Evolutionary conservation across 1,140 invertebrate species (phyloP).

Genomic region (Macrocentrus cingulum): DNA sequence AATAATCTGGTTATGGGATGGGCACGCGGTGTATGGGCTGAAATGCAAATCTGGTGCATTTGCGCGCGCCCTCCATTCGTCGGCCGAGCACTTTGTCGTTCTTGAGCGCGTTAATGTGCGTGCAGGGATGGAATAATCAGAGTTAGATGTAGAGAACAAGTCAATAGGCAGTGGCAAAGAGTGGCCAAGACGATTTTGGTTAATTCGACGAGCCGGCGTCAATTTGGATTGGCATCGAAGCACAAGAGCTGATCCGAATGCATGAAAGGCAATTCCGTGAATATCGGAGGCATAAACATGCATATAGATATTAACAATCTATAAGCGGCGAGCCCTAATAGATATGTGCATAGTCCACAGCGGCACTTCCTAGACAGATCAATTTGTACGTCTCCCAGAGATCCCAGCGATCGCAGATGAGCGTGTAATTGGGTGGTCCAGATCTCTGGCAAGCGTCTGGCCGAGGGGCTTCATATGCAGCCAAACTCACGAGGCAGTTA

Average conservation of each 20-base stretch:
- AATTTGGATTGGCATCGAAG: neutral
- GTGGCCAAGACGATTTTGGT: too few species aligned
- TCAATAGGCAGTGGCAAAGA: too few species aligned
- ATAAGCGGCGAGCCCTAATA: neutral
- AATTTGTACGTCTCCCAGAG: slow-evolving; percentile 51
- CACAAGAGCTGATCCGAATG: neutral
- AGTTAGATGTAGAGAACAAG: too few species aligned
- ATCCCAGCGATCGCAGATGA: slow-evolving; percentile 48
- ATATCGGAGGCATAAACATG: slow-evolving; percentile 3
- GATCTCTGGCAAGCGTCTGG: slow-evolving; percentile 33
- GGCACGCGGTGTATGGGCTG: too few species aligned
- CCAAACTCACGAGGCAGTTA: neutral
- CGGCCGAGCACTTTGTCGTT: too few species aligned
- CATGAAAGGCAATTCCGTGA: neutral
- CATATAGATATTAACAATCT: slow-evolving; percentile 6
- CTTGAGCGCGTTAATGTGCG: too few species aligned
- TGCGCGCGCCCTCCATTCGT: neutral
- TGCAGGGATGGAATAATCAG: too few species aligned
- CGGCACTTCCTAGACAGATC: slow-evolving; percentile 42
- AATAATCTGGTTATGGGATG: slow-evolving; percentile 44
- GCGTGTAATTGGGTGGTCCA: slow-evolving; percentile 51
- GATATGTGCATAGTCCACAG: neutral
- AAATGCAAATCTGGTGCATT: slow-evolving; percentile 39
- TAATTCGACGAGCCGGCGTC: neutral
- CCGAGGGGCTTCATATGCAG: neutral